Conservation (phyloP, 1,140 invertebrate genomes). For the Microplitis demolitor region DNA sequence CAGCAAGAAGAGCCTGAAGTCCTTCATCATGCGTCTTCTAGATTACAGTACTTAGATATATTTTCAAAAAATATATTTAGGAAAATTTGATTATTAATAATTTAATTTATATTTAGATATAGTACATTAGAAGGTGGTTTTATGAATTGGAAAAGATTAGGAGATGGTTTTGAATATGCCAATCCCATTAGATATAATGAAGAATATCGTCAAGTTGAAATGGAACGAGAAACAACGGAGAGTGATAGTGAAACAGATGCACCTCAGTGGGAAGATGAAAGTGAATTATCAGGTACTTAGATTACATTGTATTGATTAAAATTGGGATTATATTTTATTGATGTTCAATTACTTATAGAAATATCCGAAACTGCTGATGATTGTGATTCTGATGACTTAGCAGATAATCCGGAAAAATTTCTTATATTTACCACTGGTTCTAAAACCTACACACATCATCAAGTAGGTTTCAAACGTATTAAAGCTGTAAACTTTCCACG, state of each 20-base stretch:
- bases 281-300: slow-evolving; percentile 32
- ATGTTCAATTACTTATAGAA: slow-evolving; percentile 35
- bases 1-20: slow-evolving; percentile 51
- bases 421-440: slow-evolving; percentile 87
- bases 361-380: slow-evolving; percentile 50
- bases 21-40: slow-evolving; percentile 56
- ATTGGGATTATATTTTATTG: slow-evolving; percentile 10
- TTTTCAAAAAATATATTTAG: background rate
- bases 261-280: slow-evolving; percentile 43
- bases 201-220: slow-evolving; percentile 64
- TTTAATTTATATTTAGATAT: slow-evolving; percentile 41
- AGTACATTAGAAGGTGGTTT: slow-evolving; percentile 59
- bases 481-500: slow-evolving; percentile 74
- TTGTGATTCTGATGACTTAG: slow-evolving; percentile 61
- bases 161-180: slow-evolving; percentile 62
- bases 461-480: slow-evolving; percentile 85
- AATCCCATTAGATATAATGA: slow-evolving; percentile 65
- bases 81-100: background rate
- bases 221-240: slow-evolving; percentile 48
- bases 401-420: slow-evolving; percentile 72
- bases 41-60: slow-evolving; percentile 49
- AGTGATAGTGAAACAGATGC: slow-evolving; percentile 50
- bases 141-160: slow-evolving; percentile 61
- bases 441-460: slow-evolving; percentile 85
- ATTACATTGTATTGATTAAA: slow-evolving; percentile 19